A percentile compares a stretch with the other conserved stretches of the same genome.
These are phyloP conservation scores for Smutsia gigantea DNA, from an alignment of 2,797 vertebrate genomes.

Conservation along the genomic window DNA sequence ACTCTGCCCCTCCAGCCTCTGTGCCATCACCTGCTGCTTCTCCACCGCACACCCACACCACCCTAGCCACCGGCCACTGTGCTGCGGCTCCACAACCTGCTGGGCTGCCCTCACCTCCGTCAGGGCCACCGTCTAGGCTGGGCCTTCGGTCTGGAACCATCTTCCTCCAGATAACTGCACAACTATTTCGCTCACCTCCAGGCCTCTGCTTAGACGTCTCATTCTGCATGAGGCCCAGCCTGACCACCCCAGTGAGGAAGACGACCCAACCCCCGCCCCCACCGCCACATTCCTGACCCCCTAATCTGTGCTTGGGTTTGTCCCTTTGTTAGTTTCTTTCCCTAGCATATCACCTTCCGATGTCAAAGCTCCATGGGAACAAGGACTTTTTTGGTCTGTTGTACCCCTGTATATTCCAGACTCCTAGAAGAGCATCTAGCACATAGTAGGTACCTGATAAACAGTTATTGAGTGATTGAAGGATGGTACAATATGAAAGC, in stretches of 20 bases:
- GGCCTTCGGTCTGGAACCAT: background rate
- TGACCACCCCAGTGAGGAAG: background rate
- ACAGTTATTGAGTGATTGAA: background rate
- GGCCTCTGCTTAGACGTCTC: background rate
- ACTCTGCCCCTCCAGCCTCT: background rate
- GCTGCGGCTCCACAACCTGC: background rate
- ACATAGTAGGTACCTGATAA: background rate
- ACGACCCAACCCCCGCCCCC: background rate
- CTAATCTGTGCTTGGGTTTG: background rate
- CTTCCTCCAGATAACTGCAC: background rate
- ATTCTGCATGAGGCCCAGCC: background rate
- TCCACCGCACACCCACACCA: background rate
- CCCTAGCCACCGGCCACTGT: background rate
- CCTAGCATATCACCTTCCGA: background rate
- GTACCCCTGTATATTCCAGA: background rate
- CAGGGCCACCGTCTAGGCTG: fast-evolving
- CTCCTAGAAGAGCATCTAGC: background rate
- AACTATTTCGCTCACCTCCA: background rate
- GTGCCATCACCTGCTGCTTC: background rate
- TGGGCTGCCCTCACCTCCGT: background rate
- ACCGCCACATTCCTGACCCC: no score
- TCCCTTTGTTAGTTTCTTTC: background rate
- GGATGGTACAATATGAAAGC: background rate
- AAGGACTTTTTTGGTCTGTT: background rate
- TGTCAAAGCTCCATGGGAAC: background rate